These are phyloP conservation scores for Rhagoletis pomonella DNA, from an alignment of 1,140 invertebrate species.

Conservation along the genomic window DNA sequence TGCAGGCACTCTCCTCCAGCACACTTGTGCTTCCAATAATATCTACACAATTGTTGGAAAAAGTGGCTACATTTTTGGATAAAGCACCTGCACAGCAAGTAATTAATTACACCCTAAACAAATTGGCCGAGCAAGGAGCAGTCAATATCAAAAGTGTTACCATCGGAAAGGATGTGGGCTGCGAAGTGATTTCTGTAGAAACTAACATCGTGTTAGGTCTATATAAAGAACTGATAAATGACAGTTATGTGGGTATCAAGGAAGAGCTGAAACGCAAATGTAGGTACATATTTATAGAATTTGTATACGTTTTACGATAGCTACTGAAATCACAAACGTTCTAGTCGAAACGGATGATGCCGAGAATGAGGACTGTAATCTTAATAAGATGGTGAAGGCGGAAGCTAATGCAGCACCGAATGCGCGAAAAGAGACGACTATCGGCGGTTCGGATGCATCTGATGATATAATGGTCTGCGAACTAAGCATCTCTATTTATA, in stretches of 20 bases:
- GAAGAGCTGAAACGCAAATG: slow-evolving; percentile 75
- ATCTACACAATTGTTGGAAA: slow-evolving; percentile 80
- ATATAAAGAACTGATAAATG: slow-evolving; percentile 76
- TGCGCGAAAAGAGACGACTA: slow-evolving; percentile 25
- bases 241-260: slow-evolving; percentile 70
- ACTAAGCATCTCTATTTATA: too few species aligned
- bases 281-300: slow-evolving; percentile 59
- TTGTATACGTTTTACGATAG: too few species aligned
- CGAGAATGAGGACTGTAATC: slow-evolving; percentile 47
- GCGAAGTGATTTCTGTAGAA: slow-evolving; percentile 83
- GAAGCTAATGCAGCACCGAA: slow-evolving; percentile 36
- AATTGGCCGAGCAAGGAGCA: slow-evolving; percentile 90
- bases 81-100: slow-evolving; percentile 78
- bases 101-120: slow-evolving; percentile 87
- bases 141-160: slow-evolving; percentile 83
- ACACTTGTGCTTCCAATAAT: too few species aligned
- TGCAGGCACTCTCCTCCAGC: slow-evolving; percentile 86
- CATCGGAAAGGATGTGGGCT: slow-evolving; percentile 77
- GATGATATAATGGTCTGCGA: slow-evolving; percentile 80
- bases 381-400: neutral
- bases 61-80: slow-evolving; percentile 78
- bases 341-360: slow-evolving; percentile 60
- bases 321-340: too few species aligned
- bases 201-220: slow-evolving; percentile 83
- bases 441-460: slow-evolving; percentile 71